Base-by-base conservation (phyloP, 2,797 vertebrate genomes). In the Enteromius paludinosus region DNA sequence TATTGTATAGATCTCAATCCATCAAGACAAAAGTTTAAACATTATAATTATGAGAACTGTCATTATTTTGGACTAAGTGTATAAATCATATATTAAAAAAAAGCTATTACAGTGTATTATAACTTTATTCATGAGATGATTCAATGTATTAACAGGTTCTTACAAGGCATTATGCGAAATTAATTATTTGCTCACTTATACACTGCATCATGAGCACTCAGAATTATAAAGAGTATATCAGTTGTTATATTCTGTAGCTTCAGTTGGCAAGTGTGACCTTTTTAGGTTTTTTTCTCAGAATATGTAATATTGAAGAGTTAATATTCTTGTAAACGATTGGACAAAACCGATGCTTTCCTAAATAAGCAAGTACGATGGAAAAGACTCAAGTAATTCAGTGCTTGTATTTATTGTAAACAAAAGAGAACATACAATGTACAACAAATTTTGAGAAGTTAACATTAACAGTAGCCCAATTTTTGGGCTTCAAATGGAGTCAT, bases 331-430 rank as follows among this genome's bases (percentile, higher is more conserved):
- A n/a, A 54, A 74, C 3, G 1, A 4, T 3, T 17, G 18, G 1
- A 17, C 7, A 49, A 78, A 66, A 25, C n/a, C 9, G 45, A 56
- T 74, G 20, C 12, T 78, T 78, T 49, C 45, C n/a, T 56, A 70
- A 18, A 64, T 83, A 80, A 81, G 52, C 4, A 30, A 38, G 30
- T 64, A 69, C 78, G 35, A 43, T 86, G 11, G 2, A n/a, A 49
- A 41, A 76, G 79, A 83, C 61, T 69, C 30, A 12, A 81, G 76
- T 47, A 66, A 70, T 87, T 92, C 88, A 90, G 90, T 91, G 89
- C 90, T 88, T 88, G 87, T 71, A 89, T 94, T 97, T 97, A 96
- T 97, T 97, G 92, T 95, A 96, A 95, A 95, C 94, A 96, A 90
- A 87, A 89, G 84, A 85, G 64, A 92, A 86, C 90, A 90, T 93